Percentiles rank a stretch among this genome's conserved stretches.
phyloP scores from a whole-genome alignment of 2,888 invertebrate genomes.

The Baccha elongata region DNA sequence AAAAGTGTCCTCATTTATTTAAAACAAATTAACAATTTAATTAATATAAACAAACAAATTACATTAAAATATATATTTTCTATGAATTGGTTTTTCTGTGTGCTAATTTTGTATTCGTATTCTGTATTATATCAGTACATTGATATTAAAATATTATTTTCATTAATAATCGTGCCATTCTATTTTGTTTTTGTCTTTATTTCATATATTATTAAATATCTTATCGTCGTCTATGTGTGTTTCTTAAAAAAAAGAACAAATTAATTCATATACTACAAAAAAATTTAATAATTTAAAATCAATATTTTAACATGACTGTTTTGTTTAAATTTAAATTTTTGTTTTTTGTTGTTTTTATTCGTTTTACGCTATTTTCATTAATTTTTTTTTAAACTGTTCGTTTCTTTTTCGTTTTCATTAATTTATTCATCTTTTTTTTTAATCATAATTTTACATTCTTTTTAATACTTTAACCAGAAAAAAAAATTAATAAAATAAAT shows the following conservation, averaged over 20 bases:
- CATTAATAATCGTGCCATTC: slow-evolving; percentile 73
- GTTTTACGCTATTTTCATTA: slow-evolving; percentile 72
- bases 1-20: slow-evolving; percentile 62
- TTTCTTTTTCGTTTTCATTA: slow-evolving; percentile 60
- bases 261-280: slow-evolving; percentile 61
- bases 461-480: slow-evolving; percentile 63
- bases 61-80: slow-evolving; percentile 79
- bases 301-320: slow-evolving; percentile 57
- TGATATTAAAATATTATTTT: slow-evolving; percentile 68
- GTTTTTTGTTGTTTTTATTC: slow-evolving; percentile 38
- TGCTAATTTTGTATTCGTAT: slow-evolving; percentile 81
- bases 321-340: slow-evolving; percentile 66
- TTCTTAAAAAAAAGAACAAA: slow-evolving; percentile 74
- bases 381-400: slow-evolving; percentile 66
- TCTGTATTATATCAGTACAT: slow-evolving; percentile 74
- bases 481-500: slow-evolving; percentile 56
- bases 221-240: slow-evolving; percentile 81
- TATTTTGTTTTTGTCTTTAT: slow-evolving; percentile 64
- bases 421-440: slow-evolving; percentile 63
- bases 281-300: slow-evolving; percentile 51
- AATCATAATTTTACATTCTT: slow-evolving; percentile 54
- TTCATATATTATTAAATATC: slow-evolving; percentile 67
- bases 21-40: slow-evolving; percentile 61
- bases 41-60: slow-evolving; percentile 68
- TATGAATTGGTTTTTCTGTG: slow-evolving; percentile 81